Conservation (phyloP, 2,113 vertebrate genomes). For the Herpetotheres cachinnans region DNA sequence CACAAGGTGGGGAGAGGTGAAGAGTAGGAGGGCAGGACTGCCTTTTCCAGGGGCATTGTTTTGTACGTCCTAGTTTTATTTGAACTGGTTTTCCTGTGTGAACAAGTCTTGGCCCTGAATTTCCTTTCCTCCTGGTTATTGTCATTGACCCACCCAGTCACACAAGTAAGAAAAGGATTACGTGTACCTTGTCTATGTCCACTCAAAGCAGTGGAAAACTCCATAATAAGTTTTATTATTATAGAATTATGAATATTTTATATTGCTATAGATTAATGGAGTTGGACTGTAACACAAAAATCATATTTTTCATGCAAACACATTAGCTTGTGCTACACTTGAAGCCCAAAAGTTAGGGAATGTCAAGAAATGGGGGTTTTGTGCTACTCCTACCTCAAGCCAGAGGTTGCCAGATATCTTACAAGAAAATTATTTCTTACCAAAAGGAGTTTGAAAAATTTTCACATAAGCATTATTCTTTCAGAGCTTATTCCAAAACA, state of each 20-base stretch:
- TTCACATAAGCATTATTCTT: background rate
- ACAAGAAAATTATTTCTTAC: background rate
- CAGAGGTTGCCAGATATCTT: background rate
- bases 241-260: background rate
- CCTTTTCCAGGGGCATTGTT: background rate
- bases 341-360: background rate
- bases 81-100: background rate
- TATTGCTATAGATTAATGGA: background rate
- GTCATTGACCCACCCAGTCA: background rate
- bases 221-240: background rate
- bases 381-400: background rate
- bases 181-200: background rate
- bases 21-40: background rate
- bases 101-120: background rate
- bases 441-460: background rate
- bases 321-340: background rate
- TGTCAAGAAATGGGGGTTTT: background rate
- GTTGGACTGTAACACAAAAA: background rate
- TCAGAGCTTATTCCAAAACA: slow-evolving; percentile 4
- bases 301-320: background rate
- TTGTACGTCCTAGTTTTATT: background rate
- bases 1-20: background rate
- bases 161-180: background rate
- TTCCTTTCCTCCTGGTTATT: background rate
- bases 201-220: background rate